These are phyloP conservation scores for Ophion ellenae DNA, from an alignment of 2,888 invertebrate species.

Conservation along the genomic window DNA sequence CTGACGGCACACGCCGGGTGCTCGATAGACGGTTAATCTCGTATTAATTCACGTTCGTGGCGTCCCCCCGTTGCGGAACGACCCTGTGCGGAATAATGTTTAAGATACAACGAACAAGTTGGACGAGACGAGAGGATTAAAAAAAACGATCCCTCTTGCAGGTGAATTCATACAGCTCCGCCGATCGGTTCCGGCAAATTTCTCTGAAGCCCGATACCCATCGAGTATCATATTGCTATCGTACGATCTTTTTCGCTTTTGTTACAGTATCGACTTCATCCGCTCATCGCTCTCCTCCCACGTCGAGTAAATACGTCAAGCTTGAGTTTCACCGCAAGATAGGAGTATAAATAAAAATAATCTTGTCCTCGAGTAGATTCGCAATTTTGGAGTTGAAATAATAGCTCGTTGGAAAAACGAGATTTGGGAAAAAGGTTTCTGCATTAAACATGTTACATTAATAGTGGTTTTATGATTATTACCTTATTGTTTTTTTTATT, in stretches of 20 bases:
- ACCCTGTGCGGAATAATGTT: neutral
- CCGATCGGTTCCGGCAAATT: too few relatives aligned
- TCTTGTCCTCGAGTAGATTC: neutral
- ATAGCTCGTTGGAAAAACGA: too few relatives aligned
- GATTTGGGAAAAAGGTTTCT: too few relatives aligned
- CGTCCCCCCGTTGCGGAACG: constrained; percentile 11
- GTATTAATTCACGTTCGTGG: constrained; percentile 32
- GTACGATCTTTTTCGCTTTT: constrained; percentile 6
- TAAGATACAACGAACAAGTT: neutral
- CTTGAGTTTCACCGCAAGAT: constrained; percentile 1
- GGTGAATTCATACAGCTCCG: too few relatives aligned
- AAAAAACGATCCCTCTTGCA: neutral
- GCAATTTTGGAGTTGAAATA: neutral
- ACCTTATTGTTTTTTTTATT: too few relatives aligned
- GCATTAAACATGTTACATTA: too few relatives aligned
- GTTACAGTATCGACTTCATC: neutral
- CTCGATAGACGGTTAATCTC: constrained; percentile 38
- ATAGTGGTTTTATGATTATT: too few relatives aligned
- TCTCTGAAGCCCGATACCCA: neutral
- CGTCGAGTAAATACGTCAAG: constrained; percentile 29
- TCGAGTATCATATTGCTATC: neutral
- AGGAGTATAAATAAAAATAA: constrained; percentile 33
- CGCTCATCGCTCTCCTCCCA: neutral
- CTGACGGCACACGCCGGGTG: constrained; percentile 14
- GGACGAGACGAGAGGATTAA: neutral